Base-by-base conservation (phyloP, 2,888 invertebrate genomes). In the Aspidiotus destructor region DNA sequence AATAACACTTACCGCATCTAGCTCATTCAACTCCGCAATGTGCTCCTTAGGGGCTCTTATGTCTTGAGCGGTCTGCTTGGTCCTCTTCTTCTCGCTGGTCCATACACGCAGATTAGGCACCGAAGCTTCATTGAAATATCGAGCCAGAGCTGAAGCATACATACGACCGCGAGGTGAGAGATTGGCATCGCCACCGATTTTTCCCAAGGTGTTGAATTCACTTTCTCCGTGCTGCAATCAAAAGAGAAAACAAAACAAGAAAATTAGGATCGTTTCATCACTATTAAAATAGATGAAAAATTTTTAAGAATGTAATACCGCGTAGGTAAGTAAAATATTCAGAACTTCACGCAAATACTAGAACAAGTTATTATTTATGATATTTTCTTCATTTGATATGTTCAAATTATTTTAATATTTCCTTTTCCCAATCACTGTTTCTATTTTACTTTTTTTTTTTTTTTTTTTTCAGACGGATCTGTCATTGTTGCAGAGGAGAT, bases 181-280 rank as follows among this genome's bases (percentile, higher is more conserved):
- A 40, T 86, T 85, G 11, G 93, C 87, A 77, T 96, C 92, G 1
- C 95, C 95, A 0, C 95, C 96, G 73, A 96, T 92, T 71, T 90
- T 84, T 0, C 95, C 95, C 13, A 89, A 79, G 3, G 92, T 85
- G 78, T 96, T 96, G 82, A 88, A 91, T 75, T 91, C 89, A 76
- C 92, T 92, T 78, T 96, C 95, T 2, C 95, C 95, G 77, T 96
- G 95, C 90, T 92, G 77, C 7, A 77, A 78, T 71, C 65, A 69
- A 73, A 72, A 72, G n/a, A 70, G 15, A 64, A 53, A 70, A 41
- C 7, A 9, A 48, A 55, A 15, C 16, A 2, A 55, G 2, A 2
- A 55, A 55, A n/a, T 55, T 1, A 55, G 5, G 52, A n/a, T 52
- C 5, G 5, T 52, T 1, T 52, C 28, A 28, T 28, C 28, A 28